These are phyloP conservation scores for Artemia sp. DNA, from an alignment of 2,888 invertebrate species.

Conservation along the genomic window DNA sequence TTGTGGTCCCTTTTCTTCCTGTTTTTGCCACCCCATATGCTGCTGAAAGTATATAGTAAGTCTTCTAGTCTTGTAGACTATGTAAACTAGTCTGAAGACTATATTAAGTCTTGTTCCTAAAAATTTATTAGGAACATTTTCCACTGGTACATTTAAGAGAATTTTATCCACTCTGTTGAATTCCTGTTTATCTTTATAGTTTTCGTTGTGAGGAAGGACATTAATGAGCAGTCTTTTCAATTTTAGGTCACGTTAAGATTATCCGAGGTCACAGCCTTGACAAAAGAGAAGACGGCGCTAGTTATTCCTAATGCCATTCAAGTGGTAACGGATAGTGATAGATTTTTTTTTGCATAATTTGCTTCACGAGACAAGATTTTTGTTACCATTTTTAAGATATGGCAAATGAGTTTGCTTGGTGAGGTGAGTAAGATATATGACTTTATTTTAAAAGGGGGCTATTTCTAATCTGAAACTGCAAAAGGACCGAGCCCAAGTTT, in stretches of 20 bases:
- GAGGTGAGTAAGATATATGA: conserved; percentile 37
- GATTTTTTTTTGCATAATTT: conserved; percentile 86
- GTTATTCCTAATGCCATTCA: conserved; percentile 94
- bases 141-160: too few species aligned
- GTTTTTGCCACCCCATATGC: too few species aligned
- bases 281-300: conserved; percentile 80
- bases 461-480: conserved; percentile 1
- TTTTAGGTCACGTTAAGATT: conserved; percentile 53
- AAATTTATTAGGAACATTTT: too few species aligned
- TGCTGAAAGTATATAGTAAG: too few species aligned
- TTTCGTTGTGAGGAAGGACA: too few species aligned
- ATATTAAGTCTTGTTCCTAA: too few species aligned
- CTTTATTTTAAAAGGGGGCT: background rate
- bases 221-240: conserved; percentile 24
- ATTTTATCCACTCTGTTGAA: too few species aligned
- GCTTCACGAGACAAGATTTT: conserved; percentile 83
- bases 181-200: too few species aligned
- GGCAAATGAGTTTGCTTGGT: conserved; percentile 88
- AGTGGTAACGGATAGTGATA: conserved; percentile 59
- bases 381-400: conserved; percentile 83
- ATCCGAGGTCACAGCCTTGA: conserved; percentile 79
- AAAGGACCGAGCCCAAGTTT: background rate
- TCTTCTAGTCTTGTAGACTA: too few species aligned
- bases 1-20: too few species aligned
- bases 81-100: too few species aligned